Base-by-base conservation (phyloP, 2,797 vertebrate species). In the Pempheris klunzingeri region DNA sequence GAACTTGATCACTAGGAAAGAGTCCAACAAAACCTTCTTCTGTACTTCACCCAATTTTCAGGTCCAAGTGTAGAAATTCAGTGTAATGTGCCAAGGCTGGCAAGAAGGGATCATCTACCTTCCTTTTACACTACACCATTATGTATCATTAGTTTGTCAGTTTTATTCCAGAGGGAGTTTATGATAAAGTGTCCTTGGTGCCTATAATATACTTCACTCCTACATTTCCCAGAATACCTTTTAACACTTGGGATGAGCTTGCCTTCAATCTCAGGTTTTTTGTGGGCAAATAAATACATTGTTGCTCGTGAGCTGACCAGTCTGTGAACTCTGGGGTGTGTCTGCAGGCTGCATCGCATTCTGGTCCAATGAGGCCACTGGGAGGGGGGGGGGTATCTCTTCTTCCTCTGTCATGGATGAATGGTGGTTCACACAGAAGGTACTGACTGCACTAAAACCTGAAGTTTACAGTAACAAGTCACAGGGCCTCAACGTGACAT, bases 401-500 rank as follows among this genome's bases (percentile, higher is more conserved):
- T 39, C 57, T 67, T 71, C 0, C 28, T 36, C 50, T 60, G 2
- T 26, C 38, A 71, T 60, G 43, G 71, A 66, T 77, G 50, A 80
- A 62, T 47, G 8, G n/a, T 44, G 6, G 18, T 13, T 10, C 62
- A 34, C 17, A 68, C 14, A 77, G 36, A 39, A 28, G 50, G 1
- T 1, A 3, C n/a, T n/a, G n/a, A n/a, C n/a, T n/a, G n/a, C 22
- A 32, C 9, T 66, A 17, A 62, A 64, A 70, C 50, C 44, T 34
- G 8, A 38, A 52, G 20, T 74, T 61, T 64, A 66, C 14, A 49
- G n/a, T n/a, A n/a, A n/a, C n/a, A n/a, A n/a, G n/a, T n/a, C n/a
- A n/a, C n/a, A n/a, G n/a, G 30, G 5, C 38, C 55, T 62, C 60
- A 75, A 69, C 76, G 77, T 78, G 74, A 75, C 78, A 73, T 83